A percentile compares a stretch with the other conserved stretches of the same genome.
These are phyloP conservation scores for Microctonus hyperodae DNA, from an alignment of 2,888 invertebrate species.

Conservation along the genomic window DNA sequence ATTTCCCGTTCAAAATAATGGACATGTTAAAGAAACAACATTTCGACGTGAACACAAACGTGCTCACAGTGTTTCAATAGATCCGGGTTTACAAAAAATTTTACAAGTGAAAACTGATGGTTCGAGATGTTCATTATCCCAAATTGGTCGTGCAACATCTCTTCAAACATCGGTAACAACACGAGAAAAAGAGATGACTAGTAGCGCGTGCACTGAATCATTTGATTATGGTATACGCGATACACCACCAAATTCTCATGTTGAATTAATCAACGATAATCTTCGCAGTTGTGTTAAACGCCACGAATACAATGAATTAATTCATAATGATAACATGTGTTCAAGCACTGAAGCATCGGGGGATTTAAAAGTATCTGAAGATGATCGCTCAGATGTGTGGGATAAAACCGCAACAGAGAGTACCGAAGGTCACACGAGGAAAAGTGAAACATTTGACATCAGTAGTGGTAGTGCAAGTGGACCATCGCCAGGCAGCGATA, in stretches of 20 bases:
- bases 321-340: conserved; percentile 24
- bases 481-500: conserved; percentile 54
- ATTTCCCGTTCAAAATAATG: conserved; percentile 39
- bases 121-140: conserved; percentile 57
- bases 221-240: conserved; percentile 56
- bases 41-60: conserved; percentile 61
- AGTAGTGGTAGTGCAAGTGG: conserved; percentile 54
- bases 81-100: conserved; percentile 53
- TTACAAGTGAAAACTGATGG: conserved; percentile 49
- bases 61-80: conserved; percentile 63
- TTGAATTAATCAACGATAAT: conserved; percentile 53
- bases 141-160: conserved; percentile 45
- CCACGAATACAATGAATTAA: conserved; percentile 50
- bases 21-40: conserved; percentile 45
- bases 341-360: conserved; percentile 34
- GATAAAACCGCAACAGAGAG: conserved; percentile 55
- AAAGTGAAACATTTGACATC: conserved; percentile 60
- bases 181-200: background rate
- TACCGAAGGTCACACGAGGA: conserved; percentile 54
- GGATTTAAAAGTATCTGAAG: conserved; percentile 44
- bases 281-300: conserved; percentile 46
- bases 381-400: conserved; percentile 56
- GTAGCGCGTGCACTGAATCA: conserved; percentile 51
- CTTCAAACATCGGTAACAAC: conserved; percentile 5
- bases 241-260: conserved; percentile 60